Evolutionary conservation across 2,888 invertebrate species (phyloP).

Genomic region (Zhengitettix transpicula): DNA sequence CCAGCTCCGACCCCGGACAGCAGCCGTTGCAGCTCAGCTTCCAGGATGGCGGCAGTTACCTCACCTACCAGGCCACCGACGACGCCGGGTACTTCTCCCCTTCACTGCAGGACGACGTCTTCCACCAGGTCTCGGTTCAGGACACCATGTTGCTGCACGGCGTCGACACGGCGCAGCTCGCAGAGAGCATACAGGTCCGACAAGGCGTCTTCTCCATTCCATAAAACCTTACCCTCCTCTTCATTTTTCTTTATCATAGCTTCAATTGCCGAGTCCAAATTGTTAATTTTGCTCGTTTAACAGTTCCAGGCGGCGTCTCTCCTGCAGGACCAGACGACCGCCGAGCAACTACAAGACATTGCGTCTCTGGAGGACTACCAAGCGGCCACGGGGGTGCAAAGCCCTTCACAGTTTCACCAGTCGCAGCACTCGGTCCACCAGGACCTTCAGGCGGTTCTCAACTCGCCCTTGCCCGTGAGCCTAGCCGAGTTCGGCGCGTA

Average conservation of each 20-base stretch:
- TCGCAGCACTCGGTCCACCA: constrained; percentile 42
- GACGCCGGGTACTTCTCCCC: constrained; percentile 32
- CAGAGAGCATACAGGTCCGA: constrained; percentile 27
- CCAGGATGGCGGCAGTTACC: constrained; percentile 21
- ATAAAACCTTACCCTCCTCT: too few species aligned
- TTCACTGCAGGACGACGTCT: constrained; percentile 51
- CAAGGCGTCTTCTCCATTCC: too few species aligned
- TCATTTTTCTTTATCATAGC: too few species aligned
- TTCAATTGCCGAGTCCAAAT: too few species aligned
- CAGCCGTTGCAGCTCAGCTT: constrained; percentile 36
- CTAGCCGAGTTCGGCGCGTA: constrained; percentile 70
- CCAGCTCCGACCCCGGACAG: constrained; percentile 51
- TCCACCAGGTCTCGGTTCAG: constrained; percentile 43
- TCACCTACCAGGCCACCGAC: constrained; percentile 40
- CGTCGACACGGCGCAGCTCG: constrained; percentile 32
- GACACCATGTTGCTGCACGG: constrained; percentile 51
- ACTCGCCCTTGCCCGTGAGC: constrained; percentile 63
- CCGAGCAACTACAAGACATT: constrained; percentile 26
- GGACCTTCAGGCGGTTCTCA: constrained; percentile 57
- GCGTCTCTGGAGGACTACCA: constrained; percentile 29
- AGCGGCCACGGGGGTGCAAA: constrained; percentile 17
- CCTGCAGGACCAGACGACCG: constrained; percentile 32
- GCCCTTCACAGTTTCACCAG: constrained; percentile 10
- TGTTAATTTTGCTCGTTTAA: background rate
- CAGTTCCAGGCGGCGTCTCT: constrained; percentile 28